These are phyloP conservation scores for Epistrophe grossulariae DNA, from an alignment of 2,888 invertebrate genomes.

Conservation along the genomic window DNA sequence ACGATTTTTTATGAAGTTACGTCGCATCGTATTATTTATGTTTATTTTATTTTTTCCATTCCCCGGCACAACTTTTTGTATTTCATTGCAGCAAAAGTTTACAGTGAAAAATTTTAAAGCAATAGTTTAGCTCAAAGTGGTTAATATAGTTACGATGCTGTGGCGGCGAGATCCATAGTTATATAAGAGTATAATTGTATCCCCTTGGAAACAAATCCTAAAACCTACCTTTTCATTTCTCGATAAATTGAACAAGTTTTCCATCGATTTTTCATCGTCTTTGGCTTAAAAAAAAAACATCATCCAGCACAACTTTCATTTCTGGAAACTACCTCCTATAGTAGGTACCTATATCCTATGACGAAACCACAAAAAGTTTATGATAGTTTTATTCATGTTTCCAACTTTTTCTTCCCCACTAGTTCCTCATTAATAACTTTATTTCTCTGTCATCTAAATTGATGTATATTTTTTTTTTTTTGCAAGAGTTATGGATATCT, in stretches of 20 bases:
- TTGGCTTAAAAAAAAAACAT: not conserved
- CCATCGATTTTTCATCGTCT: slow-evolving; percentile 22
- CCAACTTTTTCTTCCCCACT: not conserved
- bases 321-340: not conserved
- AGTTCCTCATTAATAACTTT: slow-evolving; percentile 16
- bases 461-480: not conserved
- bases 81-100: not conserved
- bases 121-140: not conserved
- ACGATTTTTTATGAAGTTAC: too few relatives aligned
- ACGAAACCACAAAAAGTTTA: slow-evolving; percentile 3
- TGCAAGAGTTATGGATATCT: not conserved
- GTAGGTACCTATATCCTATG: not conserved
- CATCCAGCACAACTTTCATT: slow-evolving; percentile 5
- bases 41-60: too few relatives aligned
- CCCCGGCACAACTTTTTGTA: not conserved
- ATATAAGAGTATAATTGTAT: not conserved
- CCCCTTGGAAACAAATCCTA: not conserved
- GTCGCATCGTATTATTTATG: too few relatives aligned
- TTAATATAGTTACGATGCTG: not conserved
- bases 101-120: not conserved
- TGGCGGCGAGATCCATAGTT: not conserved
- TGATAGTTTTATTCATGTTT: slow-evolving; percentile 19
- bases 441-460: not conserved
- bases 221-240: slow-evolving; percentile 12
- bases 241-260: slow-evolving; percentile 26